phyloP scores from a whole-genome alignment of 1,140 invertebrate species.

The Achatina immaculata region DNA sequence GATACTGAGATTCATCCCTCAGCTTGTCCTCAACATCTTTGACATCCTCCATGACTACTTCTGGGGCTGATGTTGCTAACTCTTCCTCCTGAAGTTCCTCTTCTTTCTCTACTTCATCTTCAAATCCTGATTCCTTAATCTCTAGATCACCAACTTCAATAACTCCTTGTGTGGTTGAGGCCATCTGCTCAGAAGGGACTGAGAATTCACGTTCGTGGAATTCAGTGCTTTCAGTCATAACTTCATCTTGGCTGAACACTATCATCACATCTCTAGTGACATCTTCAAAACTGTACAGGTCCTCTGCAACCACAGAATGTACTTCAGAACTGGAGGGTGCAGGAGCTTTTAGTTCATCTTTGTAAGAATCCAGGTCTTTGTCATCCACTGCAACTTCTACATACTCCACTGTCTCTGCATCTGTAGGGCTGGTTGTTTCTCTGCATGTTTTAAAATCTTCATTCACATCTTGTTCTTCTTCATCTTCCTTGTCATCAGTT shows the following conservation, averaged over 20 bases:
- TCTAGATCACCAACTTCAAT: too few species aligned
- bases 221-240: too few species aligned
- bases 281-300: neutral
- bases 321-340: neutral
- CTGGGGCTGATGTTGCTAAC: too few species aligned
- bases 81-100: too few species aligned
- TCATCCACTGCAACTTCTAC: conserved; percentile 24
- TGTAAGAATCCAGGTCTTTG: conserved; percentile 16
- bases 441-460: neutral
- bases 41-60: too few species aligned
- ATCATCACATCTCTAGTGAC: neutral
- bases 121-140: too few species aligned
- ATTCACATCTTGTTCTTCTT: conserved; percentile 29
- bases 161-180: too few species aligned
- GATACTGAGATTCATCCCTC: neutral
- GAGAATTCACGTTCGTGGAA: too few species aligned
- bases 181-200: too few species aligned
- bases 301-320: neutral
- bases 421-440: neutral
- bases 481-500: conserved; percentile 35
- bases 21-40: too few species aligned
- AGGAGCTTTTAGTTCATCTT: neutral
- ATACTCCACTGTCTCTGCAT: neutral
- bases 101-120: too few species aligned
- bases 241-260: neutral